These are phyloP conservation scores for Columba janthina DNA, from an alignment of 2,113 vertebrate genomes.

Conservation along the genomic window DNA sequence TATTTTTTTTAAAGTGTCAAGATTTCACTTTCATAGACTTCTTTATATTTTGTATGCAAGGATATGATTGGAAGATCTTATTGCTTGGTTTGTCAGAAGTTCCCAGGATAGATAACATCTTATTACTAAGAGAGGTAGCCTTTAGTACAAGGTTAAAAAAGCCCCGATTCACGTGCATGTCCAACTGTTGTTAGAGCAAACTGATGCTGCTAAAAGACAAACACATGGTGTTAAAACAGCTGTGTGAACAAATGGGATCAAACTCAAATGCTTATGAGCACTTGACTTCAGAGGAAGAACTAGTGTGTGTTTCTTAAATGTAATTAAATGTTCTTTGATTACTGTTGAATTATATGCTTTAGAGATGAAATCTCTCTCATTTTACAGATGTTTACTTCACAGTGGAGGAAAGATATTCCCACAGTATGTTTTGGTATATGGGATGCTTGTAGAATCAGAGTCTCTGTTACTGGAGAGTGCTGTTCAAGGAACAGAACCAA, in stretches of 20 bases:
- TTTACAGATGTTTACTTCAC: conserved; percentile 88
- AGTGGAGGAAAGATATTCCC: conserved; percentile 93
- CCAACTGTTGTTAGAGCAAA: not conserved
- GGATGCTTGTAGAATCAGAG: conserved; percentile 90
- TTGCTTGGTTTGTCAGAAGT: not conserved
- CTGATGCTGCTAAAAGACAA: not conserved
- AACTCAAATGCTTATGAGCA: not conserved
- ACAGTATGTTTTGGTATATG: conserved; percentile 86
- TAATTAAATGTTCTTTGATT: not conserved
- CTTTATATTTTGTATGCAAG: not conserved
- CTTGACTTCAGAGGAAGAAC: not conserved
- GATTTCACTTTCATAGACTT: not conserved
- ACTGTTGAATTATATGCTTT: not conserved
- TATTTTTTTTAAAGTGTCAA: not conserved
- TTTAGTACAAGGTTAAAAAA: not conserved
- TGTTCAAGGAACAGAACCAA: conserved; percentile 90
- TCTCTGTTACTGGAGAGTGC: conserved; percentile 88
- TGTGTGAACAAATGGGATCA: not conserved
- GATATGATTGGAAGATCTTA: not conserved
- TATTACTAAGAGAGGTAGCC: not conserved
- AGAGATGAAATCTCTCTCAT: not conserved
- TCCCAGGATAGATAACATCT: not conserved
- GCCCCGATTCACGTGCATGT: rapidly evolving
- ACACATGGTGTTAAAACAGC: not conserved
- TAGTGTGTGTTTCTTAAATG: not conserved